Percentiles rank a stretch among this genome's conserved stretches.
Conservation (phyloP, 1,140 invertebrate species). For the Drosophila micromelanica region DNA sequence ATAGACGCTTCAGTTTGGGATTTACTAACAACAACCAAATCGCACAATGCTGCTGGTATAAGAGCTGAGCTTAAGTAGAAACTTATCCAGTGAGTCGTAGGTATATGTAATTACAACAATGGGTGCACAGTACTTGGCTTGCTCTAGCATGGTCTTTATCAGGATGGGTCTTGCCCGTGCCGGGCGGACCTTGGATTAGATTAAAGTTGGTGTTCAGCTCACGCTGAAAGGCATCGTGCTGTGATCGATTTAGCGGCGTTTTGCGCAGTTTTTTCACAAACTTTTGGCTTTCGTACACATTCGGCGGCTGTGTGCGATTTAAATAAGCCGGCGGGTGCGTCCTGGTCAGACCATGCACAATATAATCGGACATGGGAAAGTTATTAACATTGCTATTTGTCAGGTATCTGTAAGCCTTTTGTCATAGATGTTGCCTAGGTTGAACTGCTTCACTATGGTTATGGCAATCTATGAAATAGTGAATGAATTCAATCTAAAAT, state of each 20-base stretch:
- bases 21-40: slow-evolving; percentile 87
- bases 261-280: slow-evolving; percentile 24
- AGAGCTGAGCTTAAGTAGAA: slow-evolving; percentile 88
- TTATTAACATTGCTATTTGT: slow-evolving; percentile 85
- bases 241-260: slow-evolving; percentile 67
- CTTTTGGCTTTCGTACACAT: slow-evolving; percentile 34
- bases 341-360: slow-evolving; percentile 79
- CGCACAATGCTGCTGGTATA: slow-evolving; percentile 87
- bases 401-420: slow-evolving; percentile 87
- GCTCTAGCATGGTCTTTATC: slow-evolving; percentile 86
- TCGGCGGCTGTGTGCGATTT: slow-evolving; percentile 19
- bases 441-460: slow-evolving; percentile 54
- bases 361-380: slow-evolving; percentile 88
- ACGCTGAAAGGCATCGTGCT: slow-evolving; percentile 87
- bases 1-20: slow-evolving; percentile 55
- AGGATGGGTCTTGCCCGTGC: slow-evolving; percentile 92
- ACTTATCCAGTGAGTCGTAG: slow-evolving; percentile 95
- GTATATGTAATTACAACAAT: slow-evolving; percentile 94
- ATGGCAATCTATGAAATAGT: slow-evolving; percentile 76
- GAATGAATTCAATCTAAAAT: neutral
- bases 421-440: slow-evolving; percentile 84
- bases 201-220: slow-evolving; percentile 62
- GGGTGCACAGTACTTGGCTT: slow-evolving; percentile 84
- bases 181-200: slow-evolving; percentile 93
- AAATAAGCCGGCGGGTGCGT: slow-evolving; percentile 47